These are phyloP conservation scores for Aspidoscelis tigris DNA, from an alignment of 2,113 vertebrate genomes.

Conservation along the genomic window DNA sequence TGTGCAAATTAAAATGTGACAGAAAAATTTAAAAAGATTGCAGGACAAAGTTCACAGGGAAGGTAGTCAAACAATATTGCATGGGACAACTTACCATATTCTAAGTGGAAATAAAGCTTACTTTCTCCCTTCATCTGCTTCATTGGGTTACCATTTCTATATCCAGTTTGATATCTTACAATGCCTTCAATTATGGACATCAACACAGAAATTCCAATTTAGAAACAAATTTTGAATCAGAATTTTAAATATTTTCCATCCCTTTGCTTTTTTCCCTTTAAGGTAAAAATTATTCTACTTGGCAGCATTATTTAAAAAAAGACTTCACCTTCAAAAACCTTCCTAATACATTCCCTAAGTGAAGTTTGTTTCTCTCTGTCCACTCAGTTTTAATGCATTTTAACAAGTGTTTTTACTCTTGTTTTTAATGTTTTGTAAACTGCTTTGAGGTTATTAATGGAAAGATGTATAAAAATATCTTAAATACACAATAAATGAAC, in stretches of 20 bases:
- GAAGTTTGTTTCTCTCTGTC: too few relatives aligned
- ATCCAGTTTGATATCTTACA: neutral
- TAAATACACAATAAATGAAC: neutral
- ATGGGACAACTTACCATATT: conserved; percentile 5
- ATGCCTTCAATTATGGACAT: neutral
- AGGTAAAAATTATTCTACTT: neutral
- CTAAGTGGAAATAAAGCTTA: conserved; percentile 30
- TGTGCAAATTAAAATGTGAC: rapidly evolving
- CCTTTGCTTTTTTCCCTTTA: neutral
- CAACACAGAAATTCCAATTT: neutral
- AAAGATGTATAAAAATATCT: too few relatives aligned
- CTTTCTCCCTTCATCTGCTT: neutral
- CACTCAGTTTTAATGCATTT: too few relatives aligned
- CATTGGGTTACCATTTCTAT: conserved; percentile 21
- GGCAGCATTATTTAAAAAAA: neutral
- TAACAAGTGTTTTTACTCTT: too few relatives aligned
- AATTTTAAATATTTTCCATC: neutral
- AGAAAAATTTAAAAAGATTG: neutral
- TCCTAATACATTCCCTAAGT: neutral
- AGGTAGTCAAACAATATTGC: neutral
- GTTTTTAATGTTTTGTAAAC: too few relatives aligned
- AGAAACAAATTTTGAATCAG: neutral
- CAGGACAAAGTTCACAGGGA: neutral
- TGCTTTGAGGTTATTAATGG: too few relatives aligned
- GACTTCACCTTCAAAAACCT: too few relatives aligned